Evolutionary conservation across 2,888 invertebrate species (phyloP), one percentile per base, ranked within the genome.

Genomic region (Drosophila emarginata): DNA sequence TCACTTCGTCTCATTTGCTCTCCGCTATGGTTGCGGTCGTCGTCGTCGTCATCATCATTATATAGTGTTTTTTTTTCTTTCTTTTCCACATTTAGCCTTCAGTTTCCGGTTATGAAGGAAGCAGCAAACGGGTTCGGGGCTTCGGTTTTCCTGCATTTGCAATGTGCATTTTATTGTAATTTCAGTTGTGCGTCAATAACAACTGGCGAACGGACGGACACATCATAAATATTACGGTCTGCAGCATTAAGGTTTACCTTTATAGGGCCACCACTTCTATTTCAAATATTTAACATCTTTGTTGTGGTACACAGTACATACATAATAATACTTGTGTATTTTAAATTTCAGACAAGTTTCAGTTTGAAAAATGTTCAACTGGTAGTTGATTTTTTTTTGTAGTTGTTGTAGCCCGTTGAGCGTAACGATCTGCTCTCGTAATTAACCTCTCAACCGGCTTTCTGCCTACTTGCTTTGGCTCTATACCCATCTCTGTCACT

Each of bases 81-180:
- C 70, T 77, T 79, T 70, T 77, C 65, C 79, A 74, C 77, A 78
- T 85, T 85, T 86, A 88, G 84, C 84, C 84, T 84, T 84, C 84
- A 84, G 87, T 84, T 88, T 88, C 84, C 88, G 84, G 84, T 88
- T 88, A 83, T 80, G 75, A 88, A 88, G 84, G 88, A 84, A 84
- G 77, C 79, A 77, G 67, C 67, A 72, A 73, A 72, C 76, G 78
- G 75, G 88, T 88, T 88, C 78, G 56, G 68, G 39, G 59, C 18
- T n/a, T 66, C 65, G 59, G 67, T 72, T 82, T 77, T 79, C 83
- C 83, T 78, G 76, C 83, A 76, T 76, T 77, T 73, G 83, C 72
- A 72, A 76, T 75, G 69, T 65, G 77, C 72, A 74, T 73, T 78
- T 71, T 64, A 85, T 79, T 83, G 85, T 82, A 79, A 79, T 82